Evolutionary conservation across 1,140 invertebrate genomes (phyloP).

Genomic region (Ostrea denselamellosa): DNA sequence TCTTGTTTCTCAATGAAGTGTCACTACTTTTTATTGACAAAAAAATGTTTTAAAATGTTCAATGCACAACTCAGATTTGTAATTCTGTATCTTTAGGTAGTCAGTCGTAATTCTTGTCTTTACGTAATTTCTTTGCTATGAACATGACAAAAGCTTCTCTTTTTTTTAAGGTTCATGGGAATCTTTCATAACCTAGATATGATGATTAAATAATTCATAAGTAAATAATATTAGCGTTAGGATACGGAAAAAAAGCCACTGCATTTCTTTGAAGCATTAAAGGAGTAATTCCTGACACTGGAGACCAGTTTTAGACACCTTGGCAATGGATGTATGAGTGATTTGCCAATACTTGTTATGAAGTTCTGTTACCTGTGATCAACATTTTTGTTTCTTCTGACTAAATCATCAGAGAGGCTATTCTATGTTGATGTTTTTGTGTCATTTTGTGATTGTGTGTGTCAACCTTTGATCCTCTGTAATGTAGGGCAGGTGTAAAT

Average conservation of each 20-base stretch:
- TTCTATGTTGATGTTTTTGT: conserved; percentile 21
- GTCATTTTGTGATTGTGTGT: conserved; percentile 34
- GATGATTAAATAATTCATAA: conserved; percentile 24
- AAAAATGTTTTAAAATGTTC: background rate
- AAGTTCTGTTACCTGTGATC: conserved; percentile 3
- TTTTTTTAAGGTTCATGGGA: background rate
- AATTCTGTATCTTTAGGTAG: background rate
- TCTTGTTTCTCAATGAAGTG: conserved; percentile 3
- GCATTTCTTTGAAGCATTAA: conserved; percentile 8
- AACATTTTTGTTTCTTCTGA: conserved; percentile 34
- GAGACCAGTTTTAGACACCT: background rate
- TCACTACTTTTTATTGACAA: background rate
- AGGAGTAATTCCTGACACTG: background rate
- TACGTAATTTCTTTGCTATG: background rate
- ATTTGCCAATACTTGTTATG: conserved; percentile 19
- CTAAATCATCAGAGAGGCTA: background rate
- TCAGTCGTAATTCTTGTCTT: background rate
- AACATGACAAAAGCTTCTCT: background rate
- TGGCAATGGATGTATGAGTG: background rate
- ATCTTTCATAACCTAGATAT: conserved; percentile 34
- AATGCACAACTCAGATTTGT: background rate
- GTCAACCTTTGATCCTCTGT: conserved; percentile 30
- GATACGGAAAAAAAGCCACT: background rate
- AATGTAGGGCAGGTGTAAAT: conserved; percentile 34
- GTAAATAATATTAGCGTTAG: background rate